phyloP scores from a whole-genome alignment of 1,140 invertebrate genomes.

The Doryteuthis pealeii region DNA sequence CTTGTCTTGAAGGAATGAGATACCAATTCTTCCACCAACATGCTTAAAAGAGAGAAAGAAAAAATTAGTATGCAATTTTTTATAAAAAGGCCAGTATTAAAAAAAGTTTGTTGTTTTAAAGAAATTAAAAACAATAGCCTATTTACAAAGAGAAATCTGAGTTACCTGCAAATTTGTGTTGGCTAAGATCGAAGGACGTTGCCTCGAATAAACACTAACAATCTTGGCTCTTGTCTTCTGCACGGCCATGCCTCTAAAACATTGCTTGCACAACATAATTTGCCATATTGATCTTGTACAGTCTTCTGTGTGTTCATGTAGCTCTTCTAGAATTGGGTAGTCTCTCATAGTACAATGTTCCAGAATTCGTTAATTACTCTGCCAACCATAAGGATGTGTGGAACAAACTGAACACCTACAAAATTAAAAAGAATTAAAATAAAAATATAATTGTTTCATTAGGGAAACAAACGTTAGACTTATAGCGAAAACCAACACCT shows the following conservation, averaged over 20 bases:
- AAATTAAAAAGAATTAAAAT: neutral
- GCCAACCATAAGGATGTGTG: slow-evolving; percentile 98
- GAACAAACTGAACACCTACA: slow-evolving; percentile 87
- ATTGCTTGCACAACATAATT: slow-evolving; percentile 96
- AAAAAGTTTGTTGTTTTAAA: no score
- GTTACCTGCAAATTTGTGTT: slow-evolving; percentile 94
- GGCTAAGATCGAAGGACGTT: slow-evolving; percentile 93
- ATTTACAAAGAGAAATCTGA: neutral
- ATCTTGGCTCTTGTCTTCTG: slow-evolving; percentile 95
- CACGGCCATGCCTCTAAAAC: slow-evolving; percentile 71
- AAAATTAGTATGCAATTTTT: no score
- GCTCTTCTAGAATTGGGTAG: slow-evolving; percentile 90
- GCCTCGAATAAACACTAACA: slow-evolving; percentile 86
- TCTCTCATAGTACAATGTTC: slow-evolving; percentile 98
- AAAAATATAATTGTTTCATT: no score
- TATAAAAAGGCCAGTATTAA: no score
- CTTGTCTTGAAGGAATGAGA: no score
- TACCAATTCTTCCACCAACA: no score
- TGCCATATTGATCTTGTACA: slow-evolving; percentile 99
- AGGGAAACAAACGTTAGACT: no score
- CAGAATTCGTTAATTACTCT: slow-evolving; percentile 97
- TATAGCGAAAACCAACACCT: no score
- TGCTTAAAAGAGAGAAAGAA: no score
- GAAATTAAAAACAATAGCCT: slow-evolving; percentile 5
- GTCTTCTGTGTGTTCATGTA: slow-evolving; percentile 92